phyloP scores from a whole-genome alignment of 2,888 invertebrate genomes.

The Oegoconia quadripuncta region DNA sequence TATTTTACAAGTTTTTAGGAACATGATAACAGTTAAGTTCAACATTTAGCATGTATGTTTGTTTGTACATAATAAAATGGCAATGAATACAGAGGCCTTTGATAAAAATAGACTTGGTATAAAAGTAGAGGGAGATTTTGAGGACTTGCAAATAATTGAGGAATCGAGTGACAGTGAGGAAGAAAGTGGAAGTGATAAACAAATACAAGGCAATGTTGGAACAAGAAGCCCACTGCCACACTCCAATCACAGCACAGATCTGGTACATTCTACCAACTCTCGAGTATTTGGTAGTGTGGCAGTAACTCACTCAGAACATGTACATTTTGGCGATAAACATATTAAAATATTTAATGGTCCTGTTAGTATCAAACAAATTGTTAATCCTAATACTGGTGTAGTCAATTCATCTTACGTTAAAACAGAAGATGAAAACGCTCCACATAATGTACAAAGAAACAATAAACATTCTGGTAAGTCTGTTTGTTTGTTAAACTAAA shows the following conservation, averaged over 20 bases:
- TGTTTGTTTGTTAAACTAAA: no score
- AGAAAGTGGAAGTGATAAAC: conserved; percentile 26
- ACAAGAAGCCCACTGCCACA: conserved; percentile 29
- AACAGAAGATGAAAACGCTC: conserved; percentile 39
- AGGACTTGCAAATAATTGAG: conserved; percentile 53
- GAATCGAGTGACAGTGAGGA: conserved; percentile 44
- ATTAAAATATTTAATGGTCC: conserved; percentile 83
- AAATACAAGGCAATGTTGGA: no score
- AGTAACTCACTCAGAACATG: conserved; percentile 83
- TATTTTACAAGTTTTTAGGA: no score
- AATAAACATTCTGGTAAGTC: neutral
- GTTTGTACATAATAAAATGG: conserved; percentile 42
- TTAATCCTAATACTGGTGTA: conserved; percentile 65
- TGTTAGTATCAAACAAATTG: conserved; percentile 86
- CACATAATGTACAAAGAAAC: neutral
- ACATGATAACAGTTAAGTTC: no score
- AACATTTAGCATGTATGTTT: no score
- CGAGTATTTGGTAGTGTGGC: conserved; percentile 79
- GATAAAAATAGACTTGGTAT: conserved; percentile 34
- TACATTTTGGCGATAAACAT: conserved; percentile 88
- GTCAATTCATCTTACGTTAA: conserved; percentile 52
- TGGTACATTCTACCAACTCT: conserved; percentile 34
- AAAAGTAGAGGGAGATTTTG: conserved; percentile 53
- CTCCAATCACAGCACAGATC: no score
- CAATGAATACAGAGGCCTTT: conserved; percentile 28